Evolutionary conservation across 2,113 vertebrate genomes (phyloP), one percentile per base, ranked within the genome.

Genomic region (Corynorhinus townsendii): DNA sequence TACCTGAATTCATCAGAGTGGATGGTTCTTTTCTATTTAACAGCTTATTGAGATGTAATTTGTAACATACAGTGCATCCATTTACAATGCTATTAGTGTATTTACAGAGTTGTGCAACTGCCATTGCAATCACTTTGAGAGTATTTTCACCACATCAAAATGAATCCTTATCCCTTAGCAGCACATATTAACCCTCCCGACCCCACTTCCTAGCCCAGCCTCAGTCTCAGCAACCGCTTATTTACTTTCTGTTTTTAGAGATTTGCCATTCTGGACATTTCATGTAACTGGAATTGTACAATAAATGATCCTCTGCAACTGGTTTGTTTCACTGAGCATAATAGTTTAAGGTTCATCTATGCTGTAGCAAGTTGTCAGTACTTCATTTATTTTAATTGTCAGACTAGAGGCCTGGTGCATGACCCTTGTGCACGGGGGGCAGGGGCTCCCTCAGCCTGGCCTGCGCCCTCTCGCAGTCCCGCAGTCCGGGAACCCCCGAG

Each of bases 381-480:
- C 14, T 59, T 90, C 12, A 62, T 90, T 84, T 91, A 7, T 91
- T 91, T 89, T 88, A 83, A 80, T n/a, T 89, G 35, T 17, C 38
- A 80, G 69, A 62, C 59, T 62, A 62, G 59, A 28, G 59, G 59
- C 59, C 59, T 62, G 59, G 59, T 62, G 26, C 26, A 62, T 28
- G 59, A 28, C 26, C 26, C 11, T 62, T 1, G 22, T 62, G 59
- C 24, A 62, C 19, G 12, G 26, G 26, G 47, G 59, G 24, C 0
- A 4, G 26, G 24, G 24, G 24, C 24, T 5, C 11, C 11, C 59
- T 62, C 59, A 62, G 59, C 59, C 59, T 11, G 26, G 11, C 59
- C 26, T 62, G 26, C 0, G 4, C 26, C 4, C 59, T 62, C 59
- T 62, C 4, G 11, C 24, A 59, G 56, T 26, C 56, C 22, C 7